Evolutionary conservation across 2,888 invertebrate species (phyloP).

Genomic region (Acronicta alni): DNA sequence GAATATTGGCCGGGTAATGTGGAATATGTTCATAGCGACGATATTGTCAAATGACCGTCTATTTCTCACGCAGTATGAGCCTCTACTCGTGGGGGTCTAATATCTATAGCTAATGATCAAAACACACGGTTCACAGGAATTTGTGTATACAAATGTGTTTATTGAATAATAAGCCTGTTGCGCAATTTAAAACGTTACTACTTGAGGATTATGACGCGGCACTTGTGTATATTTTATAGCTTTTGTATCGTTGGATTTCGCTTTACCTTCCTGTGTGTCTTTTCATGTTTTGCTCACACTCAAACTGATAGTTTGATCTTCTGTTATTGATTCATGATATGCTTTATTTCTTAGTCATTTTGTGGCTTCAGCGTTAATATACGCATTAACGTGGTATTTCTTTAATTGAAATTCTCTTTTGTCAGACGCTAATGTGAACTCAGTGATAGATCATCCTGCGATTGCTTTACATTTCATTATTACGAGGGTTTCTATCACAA

Average conservation of each 20-base stretch:
- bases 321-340: conserved; percentile 30
- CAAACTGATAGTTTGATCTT: conserved; percentile 65
- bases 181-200: conserved; percentile 72
- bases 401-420: conserved; percentile 26
- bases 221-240: conserved; percentile 69
- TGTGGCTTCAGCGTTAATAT: conserved; percentile 3
- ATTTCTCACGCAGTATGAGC: conserved; percentile 83
- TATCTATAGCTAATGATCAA: conserved; percentile 81
- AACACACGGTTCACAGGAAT: conserved; percentile 77
- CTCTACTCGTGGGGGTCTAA: conserved; percentile 78
- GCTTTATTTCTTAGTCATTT: conserved; percentile 25
- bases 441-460: conserved; percentile 62
- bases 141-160: conserved; percentile 78
- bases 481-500: conserved; percentile 75
- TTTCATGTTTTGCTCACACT: conserved; percentile 70
- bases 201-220: conserved; percentile 68
- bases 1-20: conserved; percentile 69
- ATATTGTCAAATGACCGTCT: conserved; percentile 81
- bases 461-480: conserved; percentile 63
- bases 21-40: conserved; percentile 72
- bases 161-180: conserved; percentile 79
- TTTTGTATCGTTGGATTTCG: conserved; percentile 62
- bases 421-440: conserved; percentile 32
- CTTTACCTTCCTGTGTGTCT: conserved; percentile 57
- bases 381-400: conserved; percentile 8